Evolutionary conservation across 2,888 invertebrate species (phyloP), one percentile per base, ranked within the genome.

Genomic region (Sinodicranocentrus sp.): DNA sequence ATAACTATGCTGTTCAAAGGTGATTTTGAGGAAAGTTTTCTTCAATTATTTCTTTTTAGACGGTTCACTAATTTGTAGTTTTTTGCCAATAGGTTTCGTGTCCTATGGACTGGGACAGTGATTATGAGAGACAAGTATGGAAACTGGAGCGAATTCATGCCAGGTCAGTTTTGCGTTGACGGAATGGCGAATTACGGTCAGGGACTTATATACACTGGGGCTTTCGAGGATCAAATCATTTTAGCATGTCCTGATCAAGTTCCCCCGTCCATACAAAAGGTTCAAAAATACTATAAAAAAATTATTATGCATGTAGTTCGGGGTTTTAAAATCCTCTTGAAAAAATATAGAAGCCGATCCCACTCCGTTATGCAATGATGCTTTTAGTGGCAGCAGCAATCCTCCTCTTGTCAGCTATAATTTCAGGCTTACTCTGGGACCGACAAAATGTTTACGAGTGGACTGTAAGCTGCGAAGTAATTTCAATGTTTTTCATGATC

Each of bases 401-500:
- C 48, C 65, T 86, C n/a, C 33, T 82, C 13, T 0, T 82, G 2
- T 85, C 85, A 8, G 54, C 73, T 0, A 15, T 84, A 0, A 70
- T 86, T 10, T 85, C 67, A n/a, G 15, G 70, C 6, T 19, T 85
- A 0, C 54, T 86, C 1, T 85, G 84, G 85, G 73, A 84, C 26
- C 43, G 63, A 23, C 79, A 85, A 25, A 85, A 70, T 28, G 75
- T 85, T 23, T 84, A 86, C 63, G 84, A 84, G 17, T 86, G 86
- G 86, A 83, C 82, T 2, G 84, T 86, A 5, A 72, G 67, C 28
- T 86, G 72, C 77, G 84, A 85, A 54, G 85, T 86, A 0, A 33
- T 82, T 8, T 72, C 85, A 5, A 86, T 85, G 84, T 48, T 86
- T 3, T 82, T 85, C 26, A 72, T 86, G 78, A 85, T 86, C 44